These are phyloP conservation scores for Amphiura filiformis DNA, from an alignment of 35 echinoderm and acorn worm genomes.

Conservation along the genomic window DNA sequence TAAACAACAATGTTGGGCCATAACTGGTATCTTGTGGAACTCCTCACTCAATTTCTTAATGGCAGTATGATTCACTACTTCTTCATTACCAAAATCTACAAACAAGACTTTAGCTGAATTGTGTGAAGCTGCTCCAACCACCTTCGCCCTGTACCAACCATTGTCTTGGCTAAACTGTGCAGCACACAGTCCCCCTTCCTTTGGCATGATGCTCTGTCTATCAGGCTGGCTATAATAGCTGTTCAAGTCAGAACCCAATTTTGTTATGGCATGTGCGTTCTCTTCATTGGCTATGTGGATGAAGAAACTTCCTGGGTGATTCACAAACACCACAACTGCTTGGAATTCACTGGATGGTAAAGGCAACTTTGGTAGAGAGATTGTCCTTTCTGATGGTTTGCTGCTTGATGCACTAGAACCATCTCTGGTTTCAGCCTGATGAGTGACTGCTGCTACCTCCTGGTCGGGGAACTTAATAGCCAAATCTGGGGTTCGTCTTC, in stretches of 20 bases:
- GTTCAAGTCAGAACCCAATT: background rate
- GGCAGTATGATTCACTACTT: background rate
- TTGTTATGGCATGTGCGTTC: background rate
- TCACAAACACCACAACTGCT: background rate
- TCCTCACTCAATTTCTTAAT: background rate
- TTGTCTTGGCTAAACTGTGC: background rate
- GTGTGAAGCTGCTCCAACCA: background rate
- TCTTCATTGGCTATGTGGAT: background rate
- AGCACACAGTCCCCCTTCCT: background rate
- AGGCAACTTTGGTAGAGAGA: background rate
- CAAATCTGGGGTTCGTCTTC: background rate
- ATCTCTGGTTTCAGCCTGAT: background rate
- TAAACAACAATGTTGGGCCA: background rate
- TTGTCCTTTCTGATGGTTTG: background rate
- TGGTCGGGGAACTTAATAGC: background rate
- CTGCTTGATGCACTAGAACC: too few relatives aligned
- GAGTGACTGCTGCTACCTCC: background rate
- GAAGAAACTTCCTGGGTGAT: background rate
- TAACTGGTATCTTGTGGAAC: background rate
- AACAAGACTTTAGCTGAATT: background rate
- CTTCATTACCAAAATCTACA: background rate
- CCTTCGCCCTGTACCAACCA: background rate
- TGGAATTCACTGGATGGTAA: background rate
- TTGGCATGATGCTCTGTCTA: background rate
- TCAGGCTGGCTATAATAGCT: background rate